These are phyloP conservation scores for Isotomurus palustris DNA, from an alignment of 2,888 invertebrate genomes.

Conservation along the genomic window DNA sequence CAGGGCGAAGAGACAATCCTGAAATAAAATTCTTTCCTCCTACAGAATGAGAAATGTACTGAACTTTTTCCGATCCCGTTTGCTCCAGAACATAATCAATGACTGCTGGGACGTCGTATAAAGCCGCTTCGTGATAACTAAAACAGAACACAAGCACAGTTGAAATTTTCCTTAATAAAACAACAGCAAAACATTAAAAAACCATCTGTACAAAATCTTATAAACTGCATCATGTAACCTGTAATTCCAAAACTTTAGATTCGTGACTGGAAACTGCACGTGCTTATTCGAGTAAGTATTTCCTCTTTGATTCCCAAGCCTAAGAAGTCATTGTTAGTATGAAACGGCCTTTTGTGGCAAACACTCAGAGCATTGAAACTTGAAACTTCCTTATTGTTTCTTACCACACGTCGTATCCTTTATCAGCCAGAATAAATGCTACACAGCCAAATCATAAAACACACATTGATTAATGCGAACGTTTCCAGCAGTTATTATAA, in stretches of 20 bases:
- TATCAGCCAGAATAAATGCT: not conserved
- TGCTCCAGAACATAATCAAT: not conserved
- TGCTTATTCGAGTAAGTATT: not conserved
- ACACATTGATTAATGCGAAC: too few species aligned
- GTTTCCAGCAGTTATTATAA: too few species aligned
- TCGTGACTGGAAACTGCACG: not conserved
- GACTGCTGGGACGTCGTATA: not conserved
- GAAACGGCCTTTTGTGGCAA: too few species aligned
- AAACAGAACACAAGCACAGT: too few species aligned
- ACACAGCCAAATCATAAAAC: too few species aligned
- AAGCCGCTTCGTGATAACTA: not conserved
- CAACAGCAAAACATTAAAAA: not conserved
- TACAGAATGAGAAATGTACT: not conserved
- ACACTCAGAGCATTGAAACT: too few species aligned
- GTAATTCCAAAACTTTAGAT: not conserved
- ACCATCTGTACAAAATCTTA: not conserved
- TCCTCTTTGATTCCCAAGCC: not conserved
- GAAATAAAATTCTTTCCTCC: not conserved
- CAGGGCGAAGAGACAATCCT: not conserved
- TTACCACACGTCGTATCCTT: constrained; percentile 1
- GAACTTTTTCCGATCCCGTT: not conserved
- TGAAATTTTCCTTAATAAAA: not conserved
- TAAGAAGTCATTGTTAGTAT: too few species aligned
- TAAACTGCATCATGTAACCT: too few species aligned
- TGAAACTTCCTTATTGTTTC: not conserved